phyloP scores from a whole-genome alignment of 2,797 vertebrate genomes.

The Gymnopithys bicolor region DNA sequence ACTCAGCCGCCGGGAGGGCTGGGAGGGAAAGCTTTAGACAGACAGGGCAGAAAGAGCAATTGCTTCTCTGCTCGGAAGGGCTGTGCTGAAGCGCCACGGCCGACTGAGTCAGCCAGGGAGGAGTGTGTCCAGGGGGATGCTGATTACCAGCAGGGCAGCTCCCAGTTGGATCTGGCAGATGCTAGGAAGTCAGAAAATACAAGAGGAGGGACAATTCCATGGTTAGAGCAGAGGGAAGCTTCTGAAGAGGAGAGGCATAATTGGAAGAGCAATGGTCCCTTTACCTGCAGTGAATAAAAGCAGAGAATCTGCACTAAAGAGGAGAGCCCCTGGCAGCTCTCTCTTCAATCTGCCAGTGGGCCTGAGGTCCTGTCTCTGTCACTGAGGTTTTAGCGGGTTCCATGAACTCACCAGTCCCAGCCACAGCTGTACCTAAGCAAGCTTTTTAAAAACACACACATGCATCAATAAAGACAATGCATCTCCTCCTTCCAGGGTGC shows the following conservation, averaged over 20 bases:
- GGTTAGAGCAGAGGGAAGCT: background rate
- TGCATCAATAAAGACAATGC: background rate
- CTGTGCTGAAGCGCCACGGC: background rate
- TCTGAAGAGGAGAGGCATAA: background rate
- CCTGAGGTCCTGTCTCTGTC: background rate
- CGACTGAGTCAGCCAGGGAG: conserved; percentile 52
- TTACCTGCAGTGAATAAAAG: background rate
- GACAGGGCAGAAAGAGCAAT: conserved; percentile 54
- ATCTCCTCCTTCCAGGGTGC: background rate
- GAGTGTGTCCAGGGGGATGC: background rate
- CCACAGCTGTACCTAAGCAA: background rate
- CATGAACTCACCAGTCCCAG: background rate
- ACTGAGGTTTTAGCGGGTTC: background rate
- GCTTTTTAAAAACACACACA: background rate
- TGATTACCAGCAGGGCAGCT: conserved; percentile 29
- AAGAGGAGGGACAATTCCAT: background rate
- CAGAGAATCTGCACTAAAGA: background rate
- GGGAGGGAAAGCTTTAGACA: conserved; percentile 6
- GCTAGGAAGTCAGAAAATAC: background rate
- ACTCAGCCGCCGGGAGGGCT: conserved; percentile 15
- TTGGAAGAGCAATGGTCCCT: background rate
- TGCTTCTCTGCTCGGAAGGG: conserved; percentile 23
- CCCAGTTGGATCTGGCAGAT: background rate
- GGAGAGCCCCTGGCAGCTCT: background rate
- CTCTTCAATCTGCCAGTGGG: accelerated